Percentiles rank a stretch among this genome's conserved stretches.
Conservation (phyloP, 2,113 vertebrate species). For the Lamprotornis superbus region DNA sequence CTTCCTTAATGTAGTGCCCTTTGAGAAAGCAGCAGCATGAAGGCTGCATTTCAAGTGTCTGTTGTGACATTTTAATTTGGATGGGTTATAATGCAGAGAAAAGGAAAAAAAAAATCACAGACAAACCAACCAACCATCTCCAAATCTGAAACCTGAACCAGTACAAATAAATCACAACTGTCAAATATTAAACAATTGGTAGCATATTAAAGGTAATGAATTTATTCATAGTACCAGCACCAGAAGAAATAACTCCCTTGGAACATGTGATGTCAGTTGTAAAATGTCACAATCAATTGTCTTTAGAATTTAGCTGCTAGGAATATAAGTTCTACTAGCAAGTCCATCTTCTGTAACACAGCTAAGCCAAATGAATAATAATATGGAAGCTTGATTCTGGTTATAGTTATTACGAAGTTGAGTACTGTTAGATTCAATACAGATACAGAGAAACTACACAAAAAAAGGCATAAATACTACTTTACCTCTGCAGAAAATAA, state of each 20-base stretch:
- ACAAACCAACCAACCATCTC: background rate
- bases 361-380: background rate
- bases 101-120: background rate
- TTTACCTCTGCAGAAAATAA: background rate
- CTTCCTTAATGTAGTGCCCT: background rate
- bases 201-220: background rate
- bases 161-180: background rate
- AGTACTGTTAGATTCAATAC: background rate
- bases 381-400: background rate
- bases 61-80: background rate
- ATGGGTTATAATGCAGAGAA: background rate
- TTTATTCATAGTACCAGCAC: background rate
- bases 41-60: background rate
- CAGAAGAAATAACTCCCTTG: background rate
- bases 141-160: background rate
- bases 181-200: background rate
- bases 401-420: background rate
- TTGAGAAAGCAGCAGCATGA: background rate
- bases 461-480: background rate
- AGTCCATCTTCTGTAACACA: background rate
- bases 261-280: rapidly evolving
- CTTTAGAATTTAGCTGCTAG: background rate
- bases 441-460: background rate
- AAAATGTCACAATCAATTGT: background rate
- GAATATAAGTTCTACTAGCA: background rate